Evolutionary conservation across 2,113 vertebrate genomes (phyloP).

Genomic region (Sterna hirundo): DNA sequence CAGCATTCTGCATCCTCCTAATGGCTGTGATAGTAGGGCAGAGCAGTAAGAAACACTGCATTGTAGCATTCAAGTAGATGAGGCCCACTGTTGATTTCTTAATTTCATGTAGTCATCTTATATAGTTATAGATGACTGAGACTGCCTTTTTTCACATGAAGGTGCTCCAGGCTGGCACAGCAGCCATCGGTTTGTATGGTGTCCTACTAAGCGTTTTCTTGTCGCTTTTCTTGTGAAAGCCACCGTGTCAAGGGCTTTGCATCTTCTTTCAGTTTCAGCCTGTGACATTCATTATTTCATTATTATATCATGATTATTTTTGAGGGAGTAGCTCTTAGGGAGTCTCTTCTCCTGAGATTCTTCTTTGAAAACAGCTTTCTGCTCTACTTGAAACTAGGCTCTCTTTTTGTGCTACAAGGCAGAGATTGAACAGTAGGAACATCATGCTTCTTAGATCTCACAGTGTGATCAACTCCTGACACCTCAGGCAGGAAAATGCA

Average conservation of each 20-base stretch:
- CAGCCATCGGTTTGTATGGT: not conserved
- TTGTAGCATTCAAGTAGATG: not conserved
- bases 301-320: not conserved
- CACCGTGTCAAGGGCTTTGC: not conserved
- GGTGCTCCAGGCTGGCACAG: not conserved
- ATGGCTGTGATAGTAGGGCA: not conserved
- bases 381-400: not conserved
- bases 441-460: not conserved
- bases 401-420: not conserved
- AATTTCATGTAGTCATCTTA: not conserved
- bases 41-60: not conserved
- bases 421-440: not conserved
- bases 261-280: not conserved
- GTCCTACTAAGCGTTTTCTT: not conserved
- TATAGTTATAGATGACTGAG: not conserved
- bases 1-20: not conserved
- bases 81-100: not conserved
- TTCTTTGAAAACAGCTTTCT: not conserved
- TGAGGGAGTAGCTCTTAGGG: not conserved
- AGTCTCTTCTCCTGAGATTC: not conserved
- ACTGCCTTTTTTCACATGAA: not conserved
- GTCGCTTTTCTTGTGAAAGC: not conserved
- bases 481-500: not conserved
- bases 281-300: not conserved
- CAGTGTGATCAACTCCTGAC: not conserved